Percentiles rank a stretch among this genome's conserved stretches.
phyloP scores from a whole-genome alignment of 2,797 vertebrate genomes.

The Trachurus trachurus region DNA sequence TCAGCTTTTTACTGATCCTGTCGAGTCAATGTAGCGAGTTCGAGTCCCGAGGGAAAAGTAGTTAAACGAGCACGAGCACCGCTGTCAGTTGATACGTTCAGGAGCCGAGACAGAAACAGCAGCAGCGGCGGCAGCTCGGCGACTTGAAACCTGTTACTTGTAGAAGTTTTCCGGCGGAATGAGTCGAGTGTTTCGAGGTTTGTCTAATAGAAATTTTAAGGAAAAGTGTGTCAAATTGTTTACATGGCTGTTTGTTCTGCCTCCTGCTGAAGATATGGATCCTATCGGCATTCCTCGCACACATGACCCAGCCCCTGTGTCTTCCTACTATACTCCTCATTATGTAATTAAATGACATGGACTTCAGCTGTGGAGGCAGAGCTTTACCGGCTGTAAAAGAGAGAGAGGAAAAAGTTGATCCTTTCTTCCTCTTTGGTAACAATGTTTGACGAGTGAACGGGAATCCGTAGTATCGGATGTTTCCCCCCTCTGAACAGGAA shows the following conservation, averaged over 20 bases:
- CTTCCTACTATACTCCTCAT: background rate
- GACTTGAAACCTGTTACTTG: constrained; percentile 74
- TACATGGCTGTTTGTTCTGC: constrained; percentile 48
- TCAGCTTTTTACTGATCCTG: background rate
- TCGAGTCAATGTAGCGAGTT: constrained; percentile 1
- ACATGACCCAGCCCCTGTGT: constrained; percentile 20
- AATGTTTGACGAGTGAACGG: constrained; percentile 37
- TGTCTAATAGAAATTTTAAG: background rate
- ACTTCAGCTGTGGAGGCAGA: constrained; percentile 6
- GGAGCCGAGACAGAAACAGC: constrained; percentile 20
- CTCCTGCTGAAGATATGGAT: background rate
- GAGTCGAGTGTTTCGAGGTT: background rate
- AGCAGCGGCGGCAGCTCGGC: constrained; percentile 42
- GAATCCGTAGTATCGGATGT: background rate
- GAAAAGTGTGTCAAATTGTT: background rate
- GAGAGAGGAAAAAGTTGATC: constrained; percentile 28
- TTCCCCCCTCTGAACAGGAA: background rate
- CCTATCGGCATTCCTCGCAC: constrained; percentile 4
- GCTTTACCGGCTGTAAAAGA: background rate
- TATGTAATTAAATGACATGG: constrained; percentile 41
- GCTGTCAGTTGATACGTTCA: constrained; percentile 2
- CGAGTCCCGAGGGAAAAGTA: constrained; percentile 13
- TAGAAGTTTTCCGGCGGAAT: constrained; percentile 44
- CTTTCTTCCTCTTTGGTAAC: constrained; percentile 36
- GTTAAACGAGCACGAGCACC: background rate